Evolutionary conservation across 2,797 vertebrate species (phyloP).

Genomic region (Liasis olivaceus): DNA sequence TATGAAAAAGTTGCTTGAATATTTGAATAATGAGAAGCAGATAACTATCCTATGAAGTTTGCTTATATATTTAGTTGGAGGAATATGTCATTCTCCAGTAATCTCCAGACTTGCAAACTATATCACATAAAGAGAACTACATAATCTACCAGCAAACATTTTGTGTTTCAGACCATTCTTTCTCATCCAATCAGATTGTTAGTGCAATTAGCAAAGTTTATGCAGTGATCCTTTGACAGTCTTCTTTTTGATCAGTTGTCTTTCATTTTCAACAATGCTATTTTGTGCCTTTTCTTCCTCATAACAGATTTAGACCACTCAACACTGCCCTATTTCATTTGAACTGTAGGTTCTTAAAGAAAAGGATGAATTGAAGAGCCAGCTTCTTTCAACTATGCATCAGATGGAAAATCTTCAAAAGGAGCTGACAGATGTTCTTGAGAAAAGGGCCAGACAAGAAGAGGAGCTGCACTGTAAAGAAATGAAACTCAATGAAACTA

Average conservation of each 20-base stretch:
- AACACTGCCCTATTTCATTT: constrained; percentile 24
- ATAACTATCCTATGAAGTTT: neutral
- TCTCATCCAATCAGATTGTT: neutral
- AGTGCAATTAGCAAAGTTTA: neutral
- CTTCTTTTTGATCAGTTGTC: neutral
- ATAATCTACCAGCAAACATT: neutral
- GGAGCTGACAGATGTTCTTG: constrained; percentile 84
- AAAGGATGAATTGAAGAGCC: constrained; percentile 81
- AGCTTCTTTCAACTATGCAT: constrained; percentile 82
- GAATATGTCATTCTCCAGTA: neutral
- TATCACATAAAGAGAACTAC: neutral
- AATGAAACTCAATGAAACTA: constrained; percentile 80
- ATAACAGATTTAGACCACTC: neutral
- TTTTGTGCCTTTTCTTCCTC: neutral
- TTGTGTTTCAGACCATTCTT: neutral
- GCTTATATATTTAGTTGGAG: neutral
- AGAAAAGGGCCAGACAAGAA: constrained; percentile 86
- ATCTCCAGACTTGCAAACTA: neutral
- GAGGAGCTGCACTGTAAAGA: constrained; percentile 86
- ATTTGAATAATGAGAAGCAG: neutral
- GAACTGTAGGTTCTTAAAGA: constrained; percentile 80
- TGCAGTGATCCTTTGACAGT: neutral
- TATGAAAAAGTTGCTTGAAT: neutral
- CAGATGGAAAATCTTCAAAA: constrained; percentile 84
- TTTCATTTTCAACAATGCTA: neutral